Conservation (phyloP, 1,140 invertebrate species). For the Chymomyza costata region DNA sequence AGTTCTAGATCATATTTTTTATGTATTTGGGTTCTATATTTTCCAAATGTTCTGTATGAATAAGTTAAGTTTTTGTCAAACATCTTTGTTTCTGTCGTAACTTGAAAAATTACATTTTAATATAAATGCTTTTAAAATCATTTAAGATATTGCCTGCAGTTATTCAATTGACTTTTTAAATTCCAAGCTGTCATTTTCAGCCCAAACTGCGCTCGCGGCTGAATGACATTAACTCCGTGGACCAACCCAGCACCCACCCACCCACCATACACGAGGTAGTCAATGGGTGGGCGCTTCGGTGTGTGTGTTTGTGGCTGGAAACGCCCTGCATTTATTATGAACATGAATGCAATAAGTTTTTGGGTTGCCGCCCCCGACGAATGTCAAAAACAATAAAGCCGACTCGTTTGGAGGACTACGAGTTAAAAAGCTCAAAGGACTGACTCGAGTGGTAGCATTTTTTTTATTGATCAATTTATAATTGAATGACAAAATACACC, state of each 20-base stretch:
- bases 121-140: too few relatives aligned
- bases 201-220: slow-evolving; percentile 2
- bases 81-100: too few relatives aligned
- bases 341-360: background rate
- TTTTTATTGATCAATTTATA: slow-evolving; percentile 70
- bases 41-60: too few relatives aligned
- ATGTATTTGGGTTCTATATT: too few relatives aligned
- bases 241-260: slow-evolving; percentile 1
- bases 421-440: slow-evolving; percentile 2
- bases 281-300: too few relatives aligned
- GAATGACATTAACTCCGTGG: slow-evolving; percentile 1
- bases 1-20: too few relatives aligned
- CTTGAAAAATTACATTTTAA: too few relatives aligned
- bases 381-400: slow-evolving; percentile 65
- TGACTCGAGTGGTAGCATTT: slow-evolving; percentile 30
- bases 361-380: slow-evolving; percentile 4
- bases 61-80: too few relatives aligned
- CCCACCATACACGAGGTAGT: background rate
- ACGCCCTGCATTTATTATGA: background rate
- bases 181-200: slow-evolving; percentile 45
- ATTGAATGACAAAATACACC: slow-evolving; percentile 68
- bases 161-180: slow-evolving; percentile 44
- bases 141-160: background rate
- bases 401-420: too few relatives aligned
- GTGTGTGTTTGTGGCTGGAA: too few relatives aligned